A percentile compares a stretch with the other conserved stretches of the same genome.
These are phyloP conservation scores for Xestia xanthographa DNA, from an alignment of 2,888 invertebrate species.

Conservation along the genomic window DNA sequence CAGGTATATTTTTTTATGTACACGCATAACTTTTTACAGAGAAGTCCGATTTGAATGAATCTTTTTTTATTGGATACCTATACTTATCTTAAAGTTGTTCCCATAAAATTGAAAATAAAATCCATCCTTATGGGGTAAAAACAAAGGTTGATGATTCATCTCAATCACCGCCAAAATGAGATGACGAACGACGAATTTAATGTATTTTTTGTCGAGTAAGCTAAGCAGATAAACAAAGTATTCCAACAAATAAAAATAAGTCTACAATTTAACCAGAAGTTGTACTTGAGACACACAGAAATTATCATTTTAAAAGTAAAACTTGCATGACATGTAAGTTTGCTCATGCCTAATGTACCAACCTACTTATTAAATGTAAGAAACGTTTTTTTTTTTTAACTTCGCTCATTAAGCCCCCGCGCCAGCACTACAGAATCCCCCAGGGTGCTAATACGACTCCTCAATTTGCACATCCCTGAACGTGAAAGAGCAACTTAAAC, in stretches of 20 bases:
- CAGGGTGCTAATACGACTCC: conserved; percentile 46
- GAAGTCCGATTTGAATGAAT: no score
- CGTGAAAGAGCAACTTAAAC: conserved; percentile 32
- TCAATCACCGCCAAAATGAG: neutral
- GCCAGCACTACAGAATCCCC: conserved; percentile 24
- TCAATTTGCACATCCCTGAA: conserved; percentile 45
- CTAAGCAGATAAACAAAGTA: neutral
- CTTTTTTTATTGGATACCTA: no score
- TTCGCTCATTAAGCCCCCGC: conserved; percentile 20
- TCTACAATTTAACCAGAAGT: neutral
- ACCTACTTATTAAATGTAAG: conserved; percentile 4
- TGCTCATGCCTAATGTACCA: neutral
- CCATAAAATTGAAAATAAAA: no score
- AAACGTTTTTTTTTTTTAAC: conserved; percentile 1
- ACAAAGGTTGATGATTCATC: neutral
- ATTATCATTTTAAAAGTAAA: neutral
- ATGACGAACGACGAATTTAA: neutral
- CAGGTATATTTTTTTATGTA: no score
- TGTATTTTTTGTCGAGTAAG: neutral
- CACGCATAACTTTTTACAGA: no score
- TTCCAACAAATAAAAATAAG: neutral
- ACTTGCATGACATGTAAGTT: neutral
- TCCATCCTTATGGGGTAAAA: no score
- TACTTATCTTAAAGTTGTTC: no score
- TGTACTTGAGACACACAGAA: neutral